These are phyloP conservation scores for Neolamprologus cancellatus DNA, from an alignment of 2,113 vertebrate species.

Conservation along the genomic window DNA sequence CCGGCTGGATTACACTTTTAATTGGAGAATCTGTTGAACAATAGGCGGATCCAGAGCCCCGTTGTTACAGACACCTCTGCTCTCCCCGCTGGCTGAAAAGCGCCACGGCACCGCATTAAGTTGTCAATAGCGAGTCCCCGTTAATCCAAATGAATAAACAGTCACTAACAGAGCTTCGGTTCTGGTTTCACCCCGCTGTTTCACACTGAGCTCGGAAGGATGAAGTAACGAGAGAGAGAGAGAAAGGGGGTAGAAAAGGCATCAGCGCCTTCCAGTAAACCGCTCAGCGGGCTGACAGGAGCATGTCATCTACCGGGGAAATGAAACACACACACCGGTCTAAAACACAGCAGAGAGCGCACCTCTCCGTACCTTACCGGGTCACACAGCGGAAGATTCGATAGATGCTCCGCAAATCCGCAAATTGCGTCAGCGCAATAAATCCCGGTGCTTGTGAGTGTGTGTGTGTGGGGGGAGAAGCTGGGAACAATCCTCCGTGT, in stretches of 20 bases:
- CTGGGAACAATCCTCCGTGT: neutral
- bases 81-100: neutral
- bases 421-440: neutral
- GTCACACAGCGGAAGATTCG: neutral
- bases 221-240: neutral
- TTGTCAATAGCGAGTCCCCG: neutral
- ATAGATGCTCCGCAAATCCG: neutral
- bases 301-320: neutral
- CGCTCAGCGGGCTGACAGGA: neutral
- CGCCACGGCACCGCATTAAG: neutral
- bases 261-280: neutral
- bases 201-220: neutral
- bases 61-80: neutral
- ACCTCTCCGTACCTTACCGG: neutral
- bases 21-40: neutral
- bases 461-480: neutral
- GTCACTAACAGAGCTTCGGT: neutral
- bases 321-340: neutral
- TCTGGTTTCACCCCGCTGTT: neutral
- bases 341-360: neutral
- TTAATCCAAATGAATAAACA: neutral
- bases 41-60: neutral
- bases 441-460: neutral
- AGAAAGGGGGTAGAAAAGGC: neutral
- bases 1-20: neutral